Conservation (phyloP, 2,888 invertebrate species). For the Chrysodeixis includens region DNA sequence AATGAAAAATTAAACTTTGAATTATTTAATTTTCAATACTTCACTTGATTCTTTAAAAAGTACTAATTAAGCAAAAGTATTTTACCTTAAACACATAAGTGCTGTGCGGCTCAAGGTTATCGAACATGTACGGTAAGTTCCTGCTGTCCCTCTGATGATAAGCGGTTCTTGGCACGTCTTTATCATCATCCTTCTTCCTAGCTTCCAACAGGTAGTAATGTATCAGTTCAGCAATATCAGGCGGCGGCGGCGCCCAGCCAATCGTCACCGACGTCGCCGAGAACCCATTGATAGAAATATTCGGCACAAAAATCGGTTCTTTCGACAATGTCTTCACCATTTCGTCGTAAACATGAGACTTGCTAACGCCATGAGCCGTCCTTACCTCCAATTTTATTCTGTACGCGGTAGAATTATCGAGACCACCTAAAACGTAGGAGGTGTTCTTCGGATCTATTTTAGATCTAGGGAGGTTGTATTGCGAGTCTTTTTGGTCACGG, state of each 20-base stretch:
- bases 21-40: no score
- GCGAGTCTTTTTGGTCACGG: not conserved
- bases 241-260: constrained; percentile 93
- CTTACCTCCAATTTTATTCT: constrained; percentile 91
- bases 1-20: no score
- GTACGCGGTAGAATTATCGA: constrained; percentile 91
- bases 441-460: constrained; percentile 91
- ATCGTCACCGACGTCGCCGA: constrained; percentile 94
- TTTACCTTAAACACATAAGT: constrained; percentile 94
- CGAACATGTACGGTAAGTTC: constrained; percentile 94
- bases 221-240: constrained; percentile 91
- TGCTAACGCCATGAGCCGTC: constrained; percentile 91
- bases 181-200: constrained; percentile 87
- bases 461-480: constrained; percentile 17
- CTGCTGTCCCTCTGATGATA: constrained; percentile 91
- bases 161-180: constrained; percentile 85
- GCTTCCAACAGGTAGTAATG: constrained; percentile 93
- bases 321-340: constrained; percentile 90
- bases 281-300: constrained; percentile 92
- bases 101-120: constrained; percentile 93
- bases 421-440: constrained; percentile 91
- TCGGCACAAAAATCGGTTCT: constrained; percentile 94
- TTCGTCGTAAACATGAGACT: constrained; percentile 66
- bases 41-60: no score
- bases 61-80: constrained; percentile 10